Evolutionary conservation across 2,113 vertebrate genomes (phyloP).

Genomic region (Neotoma lepida): DNA sequence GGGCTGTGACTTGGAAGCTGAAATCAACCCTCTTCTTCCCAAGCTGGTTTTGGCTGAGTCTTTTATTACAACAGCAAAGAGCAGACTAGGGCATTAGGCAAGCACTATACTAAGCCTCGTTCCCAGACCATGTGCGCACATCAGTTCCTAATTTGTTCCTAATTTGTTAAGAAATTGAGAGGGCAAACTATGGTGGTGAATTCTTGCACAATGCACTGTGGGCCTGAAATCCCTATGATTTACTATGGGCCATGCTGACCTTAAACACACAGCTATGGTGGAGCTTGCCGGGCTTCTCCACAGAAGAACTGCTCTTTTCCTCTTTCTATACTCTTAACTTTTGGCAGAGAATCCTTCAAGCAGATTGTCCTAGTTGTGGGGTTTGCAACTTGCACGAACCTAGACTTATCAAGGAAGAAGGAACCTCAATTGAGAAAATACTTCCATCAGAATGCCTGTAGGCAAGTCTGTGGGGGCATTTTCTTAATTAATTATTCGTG

Average conservation of each 20-base stretch:
- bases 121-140: background rate
- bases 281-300: background rate
- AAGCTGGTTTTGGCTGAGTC: background rate
- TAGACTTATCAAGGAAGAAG: background rate
- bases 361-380: background rate
- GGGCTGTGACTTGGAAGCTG: background rate
- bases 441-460: background rate
- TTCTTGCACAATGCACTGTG: background rate
- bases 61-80: background rate
- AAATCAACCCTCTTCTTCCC: background rate
- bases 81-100: background rate
- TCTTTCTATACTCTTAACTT: background rate
- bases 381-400: background rate
- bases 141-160: conserved; percentile 24
- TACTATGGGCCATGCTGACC: background rate
- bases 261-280: too few species aligned
- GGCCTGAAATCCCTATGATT: background rate
- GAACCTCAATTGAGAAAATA: background rate
- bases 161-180: background rate
- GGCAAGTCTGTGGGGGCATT: background rate
- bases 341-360: background rate
- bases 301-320: background rate
- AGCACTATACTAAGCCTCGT: background rate
- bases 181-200: background rate
- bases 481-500: too few species aligned